Conservation (phyloP, 2,888 invertebrate genomes). For the Lamellibrachia columna region DNA sequence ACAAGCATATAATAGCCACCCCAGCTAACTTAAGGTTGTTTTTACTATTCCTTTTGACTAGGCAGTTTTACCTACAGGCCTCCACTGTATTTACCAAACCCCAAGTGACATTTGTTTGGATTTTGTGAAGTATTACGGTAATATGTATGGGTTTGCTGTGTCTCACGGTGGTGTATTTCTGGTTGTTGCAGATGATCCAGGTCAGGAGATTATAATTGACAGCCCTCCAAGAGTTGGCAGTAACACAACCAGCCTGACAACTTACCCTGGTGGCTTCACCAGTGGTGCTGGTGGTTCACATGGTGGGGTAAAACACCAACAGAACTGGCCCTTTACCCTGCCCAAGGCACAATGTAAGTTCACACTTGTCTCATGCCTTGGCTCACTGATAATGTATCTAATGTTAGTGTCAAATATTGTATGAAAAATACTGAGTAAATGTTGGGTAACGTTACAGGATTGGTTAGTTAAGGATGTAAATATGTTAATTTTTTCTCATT, state of each 20-base stretch:
- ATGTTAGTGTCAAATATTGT: background rate
- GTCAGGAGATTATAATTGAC: background rate
- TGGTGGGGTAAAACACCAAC: background rate
- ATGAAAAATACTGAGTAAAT: background rate
- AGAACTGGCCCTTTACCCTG: background rate
- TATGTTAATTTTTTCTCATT: too few relatives aligned
- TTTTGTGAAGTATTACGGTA: background rate
- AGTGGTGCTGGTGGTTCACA: background rate
- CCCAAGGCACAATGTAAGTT: slow-evolving; percentile 7
- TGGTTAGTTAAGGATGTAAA: too few relatives aligned
- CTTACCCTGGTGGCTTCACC: background rate
- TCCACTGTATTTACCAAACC: background rate
- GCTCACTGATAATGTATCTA: background rate
- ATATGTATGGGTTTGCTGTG: background rate
- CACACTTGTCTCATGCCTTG: background rate
- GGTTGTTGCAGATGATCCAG: background rate
- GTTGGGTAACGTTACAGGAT: background rate
- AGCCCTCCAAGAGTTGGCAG: background rate
- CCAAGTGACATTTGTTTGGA: background rate
- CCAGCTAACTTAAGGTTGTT: too few relatives aligned
- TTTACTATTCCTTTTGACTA: too few relatives aligned
- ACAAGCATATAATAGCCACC: too few relatives aligned
- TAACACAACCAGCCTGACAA: background rate
- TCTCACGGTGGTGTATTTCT: background rate
- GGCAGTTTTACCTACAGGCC: background rate